Conservation (phyloP, 1,140 invertebrate genomes). For the Cydia amplana region DNA sequence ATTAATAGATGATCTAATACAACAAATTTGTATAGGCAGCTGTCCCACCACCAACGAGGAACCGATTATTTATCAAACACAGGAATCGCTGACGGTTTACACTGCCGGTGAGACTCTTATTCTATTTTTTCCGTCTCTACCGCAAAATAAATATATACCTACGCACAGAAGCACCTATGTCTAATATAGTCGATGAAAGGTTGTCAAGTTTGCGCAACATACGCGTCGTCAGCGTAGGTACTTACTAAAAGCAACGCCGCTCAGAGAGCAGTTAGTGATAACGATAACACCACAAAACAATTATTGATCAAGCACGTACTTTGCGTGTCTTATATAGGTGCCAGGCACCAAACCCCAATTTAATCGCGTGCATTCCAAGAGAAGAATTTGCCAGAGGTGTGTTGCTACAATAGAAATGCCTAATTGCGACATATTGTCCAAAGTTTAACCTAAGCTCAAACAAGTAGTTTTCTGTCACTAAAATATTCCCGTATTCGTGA, state of each 20-base stretch:
- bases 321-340: too few species aligned
- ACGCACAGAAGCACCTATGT: neutral
- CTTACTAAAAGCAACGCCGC: neutral
- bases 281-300: too few species aligned
- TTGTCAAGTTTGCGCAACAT: neutral
- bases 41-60: neutral
- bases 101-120: neutral
- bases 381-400: too few species aligned
- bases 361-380: too few species aligned
- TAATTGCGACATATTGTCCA: too few species aligned
- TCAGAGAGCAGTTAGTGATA: neutral
- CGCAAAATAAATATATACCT: neutral
- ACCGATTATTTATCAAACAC: neutral
- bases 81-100: neutral
- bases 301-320: too few species aligned
- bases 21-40: neutral
- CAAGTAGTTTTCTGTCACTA: too few species aligned
- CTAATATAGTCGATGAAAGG: neutral
- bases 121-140: neutral
- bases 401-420: too few species aligned
- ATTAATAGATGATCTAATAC: conserved; percentile 4
- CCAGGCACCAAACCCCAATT: too few species aligned
- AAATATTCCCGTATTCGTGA: too few species aligned
- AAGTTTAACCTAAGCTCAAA: too few species aligned
- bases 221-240: neutral